These are phyloP conservation scores for Drosophila ogumai DNA, from an alignment of 1,140 invertebrate species.

Conservation along the genomic window DNA sequence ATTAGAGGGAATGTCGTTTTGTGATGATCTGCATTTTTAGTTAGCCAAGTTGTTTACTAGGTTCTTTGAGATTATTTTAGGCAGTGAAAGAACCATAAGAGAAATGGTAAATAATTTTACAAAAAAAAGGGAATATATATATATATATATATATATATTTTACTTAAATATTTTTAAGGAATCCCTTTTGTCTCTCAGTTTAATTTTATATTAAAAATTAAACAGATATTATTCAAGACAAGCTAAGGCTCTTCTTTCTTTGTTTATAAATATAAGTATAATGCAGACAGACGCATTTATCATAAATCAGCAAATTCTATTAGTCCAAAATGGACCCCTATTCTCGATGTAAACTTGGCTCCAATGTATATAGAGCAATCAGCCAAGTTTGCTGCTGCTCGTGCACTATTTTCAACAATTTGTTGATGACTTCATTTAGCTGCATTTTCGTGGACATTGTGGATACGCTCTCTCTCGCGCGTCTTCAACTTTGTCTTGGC, in stretches of 20 bases:
- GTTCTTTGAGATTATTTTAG: background rate
- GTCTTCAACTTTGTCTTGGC: constrained; percentile 70
- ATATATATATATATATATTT: too few species aligned
- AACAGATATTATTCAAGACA: background rate
- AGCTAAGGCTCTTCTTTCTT: background rate
- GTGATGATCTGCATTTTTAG: constrained; percentile 2
- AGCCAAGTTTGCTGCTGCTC: constrained; percentile 6
- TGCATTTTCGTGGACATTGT: constrained; percentile 42
- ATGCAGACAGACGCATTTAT: constrained; percentile 11
- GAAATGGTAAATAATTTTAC: too few species aligned
- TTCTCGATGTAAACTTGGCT: background rate
- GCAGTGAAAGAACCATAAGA: background rate
- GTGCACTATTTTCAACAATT: constrained; percentile 31
- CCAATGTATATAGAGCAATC: constrained; percentile 11
- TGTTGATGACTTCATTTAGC: constrained; percentile 49
- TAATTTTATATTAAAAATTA: background rate
- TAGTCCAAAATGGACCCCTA: background rate
- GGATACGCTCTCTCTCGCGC: constrained; percentile 4
- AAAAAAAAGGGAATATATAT: background rate
- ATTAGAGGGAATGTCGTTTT: background rate
- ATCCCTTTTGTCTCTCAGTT: background rate
- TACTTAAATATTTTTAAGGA: too few species aligned
- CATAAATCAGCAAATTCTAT: constrained; percentile 23
- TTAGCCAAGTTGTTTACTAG: background rate
- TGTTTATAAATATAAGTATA: background rate